Conservation (phyloP, 2,113 vertebrate genomes). For the Dermatemys mawii region DNA sequence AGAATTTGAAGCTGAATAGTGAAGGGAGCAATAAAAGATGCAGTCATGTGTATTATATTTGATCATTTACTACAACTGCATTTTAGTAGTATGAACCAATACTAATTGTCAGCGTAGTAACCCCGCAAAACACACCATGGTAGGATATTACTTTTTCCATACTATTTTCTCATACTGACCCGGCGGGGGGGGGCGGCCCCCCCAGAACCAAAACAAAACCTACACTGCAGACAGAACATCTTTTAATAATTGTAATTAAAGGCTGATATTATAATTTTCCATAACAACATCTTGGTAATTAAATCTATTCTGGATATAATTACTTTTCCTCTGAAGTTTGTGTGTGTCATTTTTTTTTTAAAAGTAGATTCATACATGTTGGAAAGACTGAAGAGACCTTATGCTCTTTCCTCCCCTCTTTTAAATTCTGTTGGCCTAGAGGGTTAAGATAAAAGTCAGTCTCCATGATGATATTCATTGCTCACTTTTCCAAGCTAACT, state of each 20-base stretch:
- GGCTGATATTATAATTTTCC: constrained; percentile 24
- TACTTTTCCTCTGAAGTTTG: constrained; percentile 35
- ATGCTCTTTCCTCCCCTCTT: constrained; percentile 58
- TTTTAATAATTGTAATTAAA: constrained; percentile 35
- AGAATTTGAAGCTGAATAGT: background rate
- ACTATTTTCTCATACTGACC: too few relatives aligned
- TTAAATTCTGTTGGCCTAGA: constrained; percentile 65
- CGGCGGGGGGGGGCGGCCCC: too few relatives aligned
- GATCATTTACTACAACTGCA: background rate
- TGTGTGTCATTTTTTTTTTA: background rate
- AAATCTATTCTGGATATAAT: constrained; percentile 7
- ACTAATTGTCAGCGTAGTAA: background rate
- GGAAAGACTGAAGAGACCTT: constrained; percentile 56
- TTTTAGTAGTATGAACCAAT: background rate
- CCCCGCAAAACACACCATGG: background rate
- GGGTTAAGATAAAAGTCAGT: constrained; percentile 69
- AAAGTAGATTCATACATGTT: constrained; percentile 62
- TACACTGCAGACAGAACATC: background rate
- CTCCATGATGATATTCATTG: constrained; percentile 62
- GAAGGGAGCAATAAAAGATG: background rate
- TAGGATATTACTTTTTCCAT: background rate
- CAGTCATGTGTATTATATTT: background rate
- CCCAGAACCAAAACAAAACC: background rate
- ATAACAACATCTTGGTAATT: constrained; percentile 30
- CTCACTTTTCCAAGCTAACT: constrained; percentile 72